phyloP scores from a whole-genome alignment of 2,113 vertebrate genomes.

The Lepidothrix coronata region DNA sequence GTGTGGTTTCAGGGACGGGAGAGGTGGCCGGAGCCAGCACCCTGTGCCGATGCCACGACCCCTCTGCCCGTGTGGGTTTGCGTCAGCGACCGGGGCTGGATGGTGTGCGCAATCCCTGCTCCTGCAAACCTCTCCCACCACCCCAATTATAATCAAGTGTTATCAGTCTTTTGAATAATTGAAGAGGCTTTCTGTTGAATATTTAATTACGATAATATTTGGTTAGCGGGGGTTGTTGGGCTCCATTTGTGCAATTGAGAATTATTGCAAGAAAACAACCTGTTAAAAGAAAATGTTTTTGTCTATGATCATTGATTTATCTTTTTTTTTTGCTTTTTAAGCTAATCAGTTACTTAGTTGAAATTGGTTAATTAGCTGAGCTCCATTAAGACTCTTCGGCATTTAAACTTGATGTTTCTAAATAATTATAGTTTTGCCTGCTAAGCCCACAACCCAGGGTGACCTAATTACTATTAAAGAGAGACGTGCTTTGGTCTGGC shows the following conservation, averaged over 20 bases:
- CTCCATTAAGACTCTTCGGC: conserved; percentile 63
- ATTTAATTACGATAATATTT: conserved; percentile 74
- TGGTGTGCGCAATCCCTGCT: neutral
- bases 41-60: neutral
- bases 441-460: conserved; percentile 55
- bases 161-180: conserved; percentile 66
- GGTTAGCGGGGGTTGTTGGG: conserved; percentile 46
- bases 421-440: conserved; percentile 71
- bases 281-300: conserved; percentile 38
- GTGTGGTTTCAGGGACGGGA: neutral
- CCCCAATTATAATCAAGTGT: conserved; percentile 46
- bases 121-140: conserved; percentile 46
- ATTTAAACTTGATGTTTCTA: conserved; percentile 63
- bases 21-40: neutral
- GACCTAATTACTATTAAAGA: conserved; percentile 63
- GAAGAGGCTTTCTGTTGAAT: conserved; percentile 66
- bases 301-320: conserved; percentile 51
- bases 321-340: neutral
- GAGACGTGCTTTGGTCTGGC: conserved; percentile 1
- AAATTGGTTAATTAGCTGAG: conserved; percentile 70
- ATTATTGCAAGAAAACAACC: conserved; percentile 30
- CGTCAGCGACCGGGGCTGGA: rapidly evolving
- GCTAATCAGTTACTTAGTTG: conserved; percentile 57
- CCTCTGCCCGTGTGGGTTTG: rapidly evolving
- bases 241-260: conserved; percentile 42